Evolutionary conservation across 1,140 invertebrate species (phyloP).

Genomic region (Panagrolaimus sp.): DNA sequence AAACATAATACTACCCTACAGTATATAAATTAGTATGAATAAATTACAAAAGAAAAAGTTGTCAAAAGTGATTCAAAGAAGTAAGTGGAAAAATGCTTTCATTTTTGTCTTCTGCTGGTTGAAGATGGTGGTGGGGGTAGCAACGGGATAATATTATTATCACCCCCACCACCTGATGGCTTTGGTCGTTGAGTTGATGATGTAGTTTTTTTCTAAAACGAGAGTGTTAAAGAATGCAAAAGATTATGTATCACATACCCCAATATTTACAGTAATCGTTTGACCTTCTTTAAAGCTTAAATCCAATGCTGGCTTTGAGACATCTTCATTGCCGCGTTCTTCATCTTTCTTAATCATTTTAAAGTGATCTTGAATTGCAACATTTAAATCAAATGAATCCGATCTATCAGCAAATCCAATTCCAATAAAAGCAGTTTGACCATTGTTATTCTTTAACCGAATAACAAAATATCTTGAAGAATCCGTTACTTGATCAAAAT

Average conservation of each 20-base stretch:
- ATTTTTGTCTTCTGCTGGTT: conserved; percentile 3
- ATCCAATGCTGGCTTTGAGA: conserved; percentile 45
- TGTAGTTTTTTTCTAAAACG: conserved; percentile 36
- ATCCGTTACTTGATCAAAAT: conserved; percentile 89
- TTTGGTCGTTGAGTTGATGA: conserved; percentile 13
- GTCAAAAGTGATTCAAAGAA: too few relatives aligned
- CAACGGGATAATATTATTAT: conserved; percentile 39
- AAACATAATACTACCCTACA: too few relatives aligned
- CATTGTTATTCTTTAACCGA: conserved; percentile 86
- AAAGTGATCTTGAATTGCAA: conserved; percentile 66
- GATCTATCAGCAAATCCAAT: conserved; percentile 84
- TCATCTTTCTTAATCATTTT: conserved; percentile 50
- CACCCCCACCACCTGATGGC: conserved; percentile 3
- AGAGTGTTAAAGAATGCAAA: too few relatives aligned
- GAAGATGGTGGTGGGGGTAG: conserved; percentile 54
- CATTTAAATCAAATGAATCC: conserved; percentile 98
- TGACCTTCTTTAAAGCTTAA: conserved; percentile 58
- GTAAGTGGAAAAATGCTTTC: too few relatives aligned
- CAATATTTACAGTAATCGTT: conserved; percentile 59
- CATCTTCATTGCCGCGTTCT: conserved; percentile 36
- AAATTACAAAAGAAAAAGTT: too few relatives aligned
- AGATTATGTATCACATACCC: too few relatives aligned
- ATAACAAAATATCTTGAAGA: conserved; percentile 98
- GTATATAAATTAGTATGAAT: too few relatives aligned
- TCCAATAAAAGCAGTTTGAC: conserved; percentile 61